Base-by-base conservation (phyloP, 2,797 vertebrate species). In the Poecilia picta region DNA sequence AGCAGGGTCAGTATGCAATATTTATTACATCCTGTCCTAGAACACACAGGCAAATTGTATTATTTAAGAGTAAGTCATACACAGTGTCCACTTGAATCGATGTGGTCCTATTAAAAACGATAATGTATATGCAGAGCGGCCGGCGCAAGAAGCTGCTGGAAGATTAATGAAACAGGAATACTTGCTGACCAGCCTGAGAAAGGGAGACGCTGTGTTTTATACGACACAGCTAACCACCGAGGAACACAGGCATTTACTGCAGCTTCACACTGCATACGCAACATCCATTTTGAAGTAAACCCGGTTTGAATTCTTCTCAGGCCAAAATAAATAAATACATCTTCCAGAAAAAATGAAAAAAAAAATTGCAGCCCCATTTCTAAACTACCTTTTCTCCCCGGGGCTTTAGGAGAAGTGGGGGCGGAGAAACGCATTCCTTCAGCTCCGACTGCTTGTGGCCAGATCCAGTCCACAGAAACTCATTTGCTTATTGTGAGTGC, bases 11-110 rank as follows among this genome's bases (percentile, higher is more conserved):
- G 64, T 46, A 75, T 79, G 59, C 70, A 88, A 87, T 74, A 90
- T 87, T 89, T 64, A 89, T 83, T 49, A 87, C 78, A 86, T 72
- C 73, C 73, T 85, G 83, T 85, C 79, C 74, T 76, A 81, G 73
- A 90, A 83, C 75, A 85, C 33, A n/a, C 31, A 77, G 73, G 46
- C 46, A 82, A 87, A 83, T 46, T 76, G 77, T 66, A 86, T 88
- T 76, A 88, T 84, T 89, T 74, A 85, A 79, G 39, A 74, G 47
- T 53, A 66, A 74, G 78, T 66, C 78, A 82, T 43, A 36, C 41
- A 77, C 47, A 66, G 41, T 73, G 28, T 13, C 39, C 33, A 5
- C 62, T 73, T 77, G 64, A 62, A 57, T 81, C 46, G n/a, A 4
- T 75, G 76, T 46, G 39, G 31, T 75, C 57, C 84, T 59, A 49